Evolutionary conservation across 2,888 invertebrate genomes (phyloP), one percentile per base, ranked within the genome.

Genomic region (Thelaira solivaga): DNA sequence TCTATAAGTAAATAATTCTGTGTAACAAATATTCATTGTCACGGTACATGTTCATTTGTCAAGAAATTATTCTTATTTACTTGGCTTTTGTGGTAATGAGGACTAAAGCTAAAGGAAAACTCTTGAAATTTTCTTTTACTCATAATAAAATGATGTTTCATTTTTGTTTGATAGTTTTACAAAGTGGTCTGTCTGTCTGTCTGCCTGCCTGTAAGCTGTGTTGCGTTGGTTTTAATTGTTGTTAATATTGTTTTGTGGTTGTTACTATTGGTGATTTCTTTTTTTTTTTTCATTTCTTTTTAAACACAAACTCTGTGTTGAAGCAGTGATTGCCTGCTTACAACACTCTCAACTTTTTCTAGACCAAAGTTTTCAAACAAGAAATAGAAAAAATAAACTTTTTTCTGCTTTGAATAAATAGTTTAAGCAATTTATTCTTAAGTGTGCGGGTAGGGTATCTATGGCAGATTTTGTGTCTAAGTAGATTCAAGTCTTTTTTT

Each of bases 311-410:
- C n/a, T n/a, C n/a, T n/a, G n/a, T n/a, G 36, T 6, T n/a, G 26
- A 62, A 71, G 45, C 43, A 26, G 61, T 45, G 43, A 45, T 53
- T 62, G 26, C 41, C 24, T 67, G 36, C 59, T 51, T 26, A 64
- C 34, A 62, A 45, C 53, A 53, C n/a, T n/a, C 31, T 6, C 13
- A 64, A 39, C n/a, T 67, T 61, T 41, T 34, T 69, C 34, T 69
- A 57, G 62, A 64, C 75, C 69, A 68, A 57, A 22, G 49, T 64
- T n/a, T n/a, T n/a, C n/a, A n/a, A n/a, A n/a, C n/a, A n/a, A n/a
- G n/a, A n/a, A n/a, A n/a, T n/a, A n/a, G n/a, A n/a, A 51, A 4
- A 39, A 57, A 75, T 45, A 61, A 53, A 24, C n/a, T 16, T 49
- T 73, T 64, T 55, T 1, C 39, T 64, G 10, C 26, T 72, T 64